Evolutionary conservation across 2,888 invertebrate genomes (phyloP).

Genomic region (Theretra japonica): DNA sequence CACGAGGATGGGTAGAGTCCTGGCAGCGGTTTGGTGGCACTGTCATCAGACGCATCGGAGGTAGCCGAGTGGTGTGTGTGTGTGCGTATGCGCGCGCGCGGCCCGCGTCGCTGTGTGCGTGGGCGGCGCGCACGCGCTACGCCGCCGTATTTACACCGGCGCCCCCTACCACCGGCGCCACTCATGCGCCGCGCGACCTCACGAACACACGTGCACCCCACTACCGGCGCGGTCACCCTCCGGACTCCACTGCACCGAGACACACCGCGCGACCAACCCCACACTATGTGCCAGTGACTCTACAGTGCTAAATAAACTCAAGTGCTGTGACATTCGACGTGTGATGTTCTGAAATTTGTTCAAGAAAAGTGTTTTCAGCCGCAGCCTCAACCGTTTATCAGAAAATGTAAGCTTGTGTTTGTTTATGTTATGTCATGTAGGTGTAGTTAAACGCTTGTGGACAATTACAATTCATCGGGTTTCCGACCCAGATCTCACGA

Average conservation of each 20-base stretch:
- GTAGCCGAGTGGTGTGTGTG: constrained; percentile 37
- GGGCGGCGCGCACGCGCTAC: constrained; percentile 75
- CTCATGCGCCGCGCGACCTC: constrained; percentile 81
- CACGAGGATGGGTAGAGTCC: constrained; percentile 51
- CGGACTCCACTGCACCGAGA: constrained; percentile 54
- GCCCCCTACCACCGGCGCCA: constrained; percentile 82
- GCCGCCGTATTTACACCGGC: constrained; percentile 80
- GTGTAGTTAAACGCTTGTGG: constrained; percentile 45
- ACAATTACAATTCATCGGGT: constrained; percentile 58
- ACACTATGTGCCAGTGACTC: constrained; percentile 78
- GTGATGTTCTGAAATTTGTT: constrained; percentile 76
- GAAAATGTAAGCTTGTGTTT: constrained; percentile 79
- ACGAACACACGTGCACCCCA: constrained; percentile 80
- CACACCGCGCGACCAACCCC: constrained; percentile 53
- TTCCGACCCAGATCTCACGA: constrained; percentile 83
- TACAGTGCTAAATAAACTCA: constrained; percentile 63
- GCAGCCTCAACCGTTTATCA: constrained; percentile 81
- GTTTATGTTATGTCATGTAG: constrained; percentile 49
- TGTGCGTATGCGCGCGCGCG: constrained; percentile 52
- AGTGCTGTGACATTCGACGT: constrained; percentile 78
- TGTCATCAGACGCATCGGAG: constrained; percentile 48
- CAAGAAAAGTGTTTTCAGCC: constrained; percentile 67
- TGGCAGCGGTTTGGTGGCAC: constrained; percentile 57
- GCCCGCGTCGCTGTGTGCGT: constrained; percentile 58
- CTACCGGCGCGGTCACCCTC: constrained; percentile 65